Evolutionary conservation across 2,113 vertebrate species (phyloP).

Genomic region (Leptocoma aspasia): DNA sequence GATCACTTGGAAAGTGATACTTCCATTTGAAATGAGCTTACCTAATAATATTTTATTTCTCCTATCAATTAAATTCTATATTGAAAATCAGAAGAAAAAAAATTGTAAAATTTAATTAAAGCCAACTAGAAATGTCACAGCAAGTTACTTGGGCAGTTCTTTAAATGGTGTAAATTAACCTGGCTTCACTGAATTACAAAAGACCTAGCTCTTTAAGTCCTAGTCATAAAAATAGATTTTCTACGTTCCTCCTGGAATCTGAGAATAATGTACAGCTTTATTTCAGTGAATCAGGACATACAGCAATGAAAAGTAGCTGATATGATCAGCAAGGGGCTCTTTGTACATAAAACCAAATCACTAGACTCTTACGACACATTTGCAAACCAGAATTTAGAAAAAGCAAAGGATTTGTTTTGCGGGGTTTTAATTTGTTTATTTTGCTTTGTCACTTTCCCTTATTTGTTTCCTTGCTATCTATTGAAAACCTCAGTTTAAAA

Average conservation of each 20-base stretch:
- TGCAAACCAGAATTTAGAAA: not conserved
- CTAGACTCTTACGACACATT: not conserved
- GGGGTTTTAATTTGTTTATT: not conserved
- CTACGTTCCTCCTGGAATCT: not conserved
- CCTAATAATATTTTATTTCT: slow-evolving; percentile 53
- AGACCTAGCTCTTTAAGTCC: not conserved
- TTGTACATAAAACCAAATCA: not conserved
- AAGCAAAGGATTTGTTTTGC: not conserved
- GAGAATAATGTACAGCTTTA: not conserved
- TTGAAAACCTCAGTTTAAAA: not conserved
- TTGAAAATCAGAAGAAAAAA: slow-evolving; percentile 56
- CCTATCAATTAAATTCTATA: slow-evolving; percentile 55
- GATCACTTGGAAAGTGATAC: slow-evolving; percentile 53
- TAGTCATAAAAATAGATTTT: slow-evolving; percentile 36
- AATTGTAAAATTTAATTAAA: slow-evolving; percentile 47
- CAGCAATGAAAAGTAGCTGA: not conserved
- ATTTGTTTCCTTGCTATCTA: not conserved
- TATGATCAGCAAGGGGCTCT: not conserved
- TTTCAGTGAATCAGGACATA: slow-evolving; percentile 19
- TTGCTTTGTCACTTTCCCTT: not conserved
- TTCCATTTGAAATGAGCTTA: slow-evolving; percentile 57
- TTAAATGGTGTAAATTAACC: not conserved
- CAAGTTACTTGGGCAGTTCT: not conserved
- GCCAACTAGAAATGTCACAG: slow-evolving; percentile 29
- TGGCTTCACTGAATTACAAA: not conserved